Base-by-base conservation (phyloP, 2,888 invertebrate genomes). In the Phortica magna region DNA sequence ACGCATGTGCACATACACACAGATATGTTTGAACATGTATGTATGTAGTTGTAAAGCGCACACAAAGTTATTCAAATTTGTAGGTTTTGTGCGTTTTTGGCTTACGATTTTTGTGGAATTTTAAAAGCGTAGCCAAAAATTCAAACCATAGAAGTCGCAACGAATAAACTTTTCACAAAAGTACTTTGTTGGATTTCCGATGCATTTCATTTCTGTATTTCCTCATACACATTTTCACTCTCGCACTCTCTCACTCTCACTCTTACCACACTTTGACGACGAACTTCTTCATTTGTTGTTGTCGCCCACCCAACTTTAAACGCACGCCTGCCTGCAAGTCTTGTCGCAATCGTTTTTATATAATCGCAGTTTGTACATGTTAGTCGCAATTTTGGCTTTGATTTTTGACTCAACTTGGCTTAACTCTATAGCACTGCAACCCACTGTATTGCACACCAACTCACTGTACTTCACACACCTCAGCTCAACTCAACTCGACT, bases 31-130 rank as follows among this genome's bases (percentile, higher is more conserved):
- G 19, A 17, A 59, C 59, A 22, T 12, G 17, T 14, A 59, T 19
- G 19, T 19, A 59, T 9, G 19, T 61, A 61, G 10, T 17, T 22
- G 48, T 61, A 19, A 19, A 43, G 43, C 41, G 41, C 68, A 42
- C 42, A 68, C 41, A 43, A 68, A 68, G 43, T 55, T 55, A 71
- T 71, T 71, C 70, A 71, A 71, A 71, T 71, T 22, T 53, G 31
- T 53, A 53, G 70, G 53, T 71, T 71, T 71, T 55, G 39, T 71
- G 70, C 70, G 70, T 71, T 71, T 71, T 39, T 31, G n/a, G 70
- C 55, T 71, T 71, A 71, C 53, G 53, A 55, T 53, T 61, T 61
- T 19, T 71, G 22, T 22, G 31, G 12, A 10, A 31, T 55, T 70
- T 71, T 55, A 39, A 31, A 53, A 61, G 19, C 61, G 22, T 22